Evolutionary conservation across 2,113 vertebrate species (phyloP).

Genomic region (Tachysurus vachellii): DNA sequence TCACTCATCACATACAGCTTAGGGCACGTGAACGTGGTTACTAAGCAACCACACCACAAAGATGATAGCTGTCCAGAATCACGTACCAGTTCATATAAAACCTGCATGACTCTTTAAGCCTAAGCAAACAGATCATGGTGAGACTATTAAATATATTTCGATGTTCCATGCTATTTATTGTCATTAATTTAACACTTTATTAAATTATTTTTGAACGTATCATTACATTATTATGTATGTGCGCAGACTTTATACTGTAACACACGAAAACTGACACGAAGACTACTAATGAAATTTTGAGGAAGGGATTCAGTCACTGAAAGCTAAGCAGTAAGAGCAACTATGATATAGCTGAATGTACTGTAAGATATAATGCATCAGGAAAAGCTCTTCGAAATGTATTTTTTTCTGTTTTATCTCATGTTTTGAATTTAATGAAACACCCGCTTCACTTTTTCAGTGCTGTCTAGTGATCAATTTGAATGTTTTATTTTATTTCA

Average conservation of each 20-base stretch:
- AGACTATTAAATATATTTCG: background rate
- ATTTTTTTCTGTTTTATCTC: background rate
- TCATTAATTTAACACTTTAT: background rate
- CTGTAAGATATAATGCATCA: background rate
- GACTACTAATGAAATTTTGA: background rate
- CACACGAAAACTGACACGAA: background rate
- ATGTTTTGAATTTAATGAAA: background rate
- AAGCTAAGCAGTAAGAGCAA: background rate
- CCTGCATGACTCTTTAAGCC: background rate
- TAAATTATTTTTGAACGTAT: background rate
- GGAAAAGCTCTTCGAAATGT: background rate
- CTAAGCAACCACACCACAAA: background rate
- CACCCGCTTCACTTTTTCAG: background rate
- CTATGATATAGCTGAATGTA: background rate
- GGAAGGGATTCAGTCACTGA: background rate
- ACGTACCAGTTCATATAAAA: background rate
- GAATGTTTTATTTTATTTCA: background rate
- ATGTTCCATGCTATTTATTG: background rate
- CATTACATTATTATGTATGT: background rate
- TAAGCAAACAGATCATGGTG: background rate
- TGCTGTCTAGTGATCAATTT: background rate
- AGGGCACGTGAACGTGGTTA: background rate
- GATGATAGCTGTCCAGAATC: background rate
- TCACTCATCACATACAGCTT: background rate
- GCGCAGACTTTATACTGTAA: background rate